phyloP scores from a whole-genome alignment of 2,113 vertebrate genomes.

The Carassius auratus region DNA sequence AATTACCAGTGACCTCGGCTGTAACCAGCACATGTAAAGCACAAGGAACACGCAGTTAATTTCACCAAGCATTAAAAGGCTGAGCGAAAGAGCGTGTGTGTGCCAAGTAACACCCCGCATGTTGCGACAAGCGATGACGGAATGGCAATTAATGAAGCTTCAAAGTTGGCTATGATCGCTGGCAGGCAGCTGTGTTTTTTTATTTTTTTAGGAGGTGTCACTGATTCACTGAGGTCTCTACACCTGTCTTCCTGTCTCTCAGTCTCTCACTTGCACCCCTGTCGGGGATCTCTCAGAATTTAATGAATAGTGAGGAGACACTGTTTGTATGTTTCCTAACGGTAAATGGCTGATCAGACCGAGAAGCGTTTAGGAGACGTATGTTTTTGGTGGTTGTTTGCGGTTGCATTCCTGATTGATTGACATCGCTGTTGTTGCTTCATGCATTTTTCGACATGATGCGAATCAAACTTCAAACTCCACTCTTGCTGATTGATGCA shows the following conservation, averaged over 20 bases:
- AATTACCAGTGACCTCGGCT: conserved; percentile 45
- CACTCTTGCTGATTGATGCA: not conserved
- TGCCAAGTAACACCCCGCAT: conserved; percentile 25
- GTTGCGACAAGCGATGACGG: conserved; percentile 35
- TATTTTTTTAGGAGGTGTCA: not conserved
- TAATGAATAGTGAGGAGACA: conserved; percentile 3
- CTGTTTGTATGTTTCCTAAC: not conserved
- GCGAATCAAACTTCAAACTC: conserved; percentile 1
- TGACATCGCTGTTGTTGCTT: not conserved
- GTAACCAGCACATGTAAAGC: conserved; percentile 36
- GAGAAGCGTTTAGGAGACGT: not conserved
- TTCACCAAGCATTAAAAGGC: conserved; percentile 39
- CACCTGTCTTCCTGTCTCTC: conserved; percentile 6
- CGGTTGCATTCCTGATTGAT: not conserved
- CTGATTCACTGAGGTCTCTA: conserved; percentile 40
- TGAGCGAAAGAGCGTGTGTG: not conserved
- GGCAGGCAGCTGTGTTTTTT: conserved; percentile 42
- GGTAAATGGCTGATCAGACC: not conserved
- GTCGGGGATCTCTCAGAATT: not conserved
- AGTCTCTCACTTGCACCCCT: not conserved
- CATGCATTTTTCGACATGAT: conserved; percentile 20
- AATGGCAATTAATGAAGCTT: conserved; percentile 50
- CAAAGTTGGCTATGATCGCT: conserved; percentile 39
- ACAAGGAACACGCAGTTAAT: conserved; percentile 38
- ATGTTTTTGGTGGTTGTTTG: not conserved